Percentiles rank a stretch among this genome's conserved stretches.
phyloP scores from a whole-genome alignment of 2,888 invertebrate genomes.

The Bugulina stolonifera region DNA sequence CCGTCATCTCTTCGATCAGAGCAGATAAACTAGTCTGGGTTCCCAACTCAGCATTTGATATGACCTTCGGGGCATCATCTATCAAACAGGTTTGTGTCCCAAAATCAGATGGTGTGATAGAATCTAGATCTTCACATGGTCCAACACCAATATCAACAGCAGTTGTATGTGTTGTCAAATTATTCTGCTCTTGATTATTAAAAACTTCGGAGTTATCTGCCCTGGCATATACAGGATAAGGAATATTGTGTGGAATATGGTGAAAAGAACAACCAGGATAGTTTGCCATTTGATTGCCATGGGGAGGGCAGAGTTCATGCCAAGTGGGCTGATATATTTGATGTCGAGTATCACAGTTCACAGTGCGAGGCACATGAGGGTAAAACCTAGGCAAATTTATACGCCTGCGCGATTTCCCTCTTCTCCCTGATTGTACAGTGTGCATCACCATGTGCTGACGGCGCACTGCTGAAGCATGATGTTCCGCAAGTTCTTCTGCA shows the following conservation, averaged over 20 bases:
- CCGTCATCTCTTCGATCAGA: background rate
- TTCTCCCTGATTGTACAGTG: too few relatives aligned
- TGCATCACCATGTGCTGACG: too few relatives aligned
- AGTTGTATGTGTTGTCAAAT: background rate
- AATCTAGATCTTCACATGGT: background rate
- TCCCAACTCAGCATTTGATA: background rate
- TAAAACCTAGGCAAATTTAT: too few relatives aligned
- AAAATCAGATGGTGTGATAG: background rate
- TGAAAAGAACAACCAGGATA: background rate
- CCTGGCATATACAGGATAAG: background rate
- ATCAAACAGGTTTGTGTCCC: background rate
- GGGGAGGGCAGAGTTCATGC: too few relatives aligned
- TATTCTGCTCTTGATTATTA: too few relatives aligned
- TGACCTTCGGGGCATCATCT: background rate
- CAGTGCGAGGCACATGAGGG: too few relatives aligned
- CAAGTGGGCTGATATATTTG: too few relatives aligned
- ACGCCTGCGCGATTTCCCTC: too few relatives aligned
- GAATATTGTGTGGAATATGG: background rate
- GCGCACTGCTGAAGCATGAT: too few relatives aligned
- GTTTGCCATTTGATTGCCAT: background rate
- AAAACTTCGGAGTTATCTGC: background rate
- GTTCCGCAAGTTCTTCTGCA: too few relatives aligned
- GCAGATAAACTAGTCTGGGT: conserved; percentile 13
- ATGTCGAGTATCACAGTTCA: too few relatives aligned
- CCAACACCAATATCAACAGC: background rate